Conservation (phyloP, 2,113 vertebrate species). For the Laticauda colubrina region DNA sequence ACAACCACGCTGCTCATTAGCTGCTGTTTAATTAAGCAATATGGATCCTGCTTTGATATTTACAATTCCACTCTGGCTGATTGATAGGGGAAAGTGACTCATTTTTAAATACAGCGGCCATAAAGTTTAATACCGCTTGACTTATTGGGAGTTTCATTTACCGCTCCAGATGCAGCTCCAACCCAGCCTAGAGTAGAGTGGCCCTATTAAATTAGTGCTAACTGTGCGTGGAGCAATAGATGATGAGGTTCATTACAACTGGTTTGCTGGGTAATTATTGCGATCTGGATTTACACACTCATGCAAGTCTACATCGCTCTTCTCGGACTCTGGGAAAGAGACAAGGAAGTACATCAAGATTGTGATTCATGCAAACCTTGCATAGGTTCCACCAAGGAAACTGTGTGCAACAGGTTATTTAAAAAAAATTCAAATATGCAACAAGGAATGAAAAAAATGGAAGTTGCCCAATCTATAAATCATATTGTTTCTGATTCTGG, state of each 20-base stretch:
- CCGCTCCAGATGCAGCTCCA: constrained; percentile 40
- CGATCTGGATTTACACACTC: constrained; percentile 39
- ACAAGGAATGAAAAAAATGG: not conserved
- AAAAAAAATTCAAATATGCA: not conserved
- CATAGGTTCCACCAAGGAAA: not conserved
- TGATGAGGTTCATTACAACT: constrained; percentile 53
- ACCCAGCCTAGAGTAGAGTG: constrained; percentile 27
- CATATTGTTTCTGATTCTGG: not conserved
- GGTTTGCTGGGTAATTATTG: constrained; percentile 55
- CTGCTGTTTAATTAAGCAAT: constrained; percentile 68
- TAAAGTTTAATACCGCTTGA: constrained; percentile 70
- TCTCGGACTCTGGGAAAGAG: constrained; percentile 2
- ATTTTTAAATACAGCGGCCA: constrained; percentile 44
- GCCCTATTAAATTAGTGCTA: constrained; percentile 65
- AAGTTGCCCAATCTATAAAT: not conserved
- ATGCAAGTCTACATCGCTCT: not conserved
- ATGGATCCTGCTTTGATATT: constrained; percentile 68
- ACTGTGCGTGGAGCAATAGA: constrained; percentile 45
- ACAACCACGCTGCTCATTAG: constrained; percentile 65
- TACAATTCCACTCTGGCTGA: constrained; percentile 62
- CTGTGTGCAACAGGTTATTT: not conserved
- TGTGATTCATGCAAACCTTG: accelerated
- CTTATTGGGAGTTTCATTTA: constrained; percentile 55
- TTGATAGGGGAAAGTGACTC: constrained; percentile 53
- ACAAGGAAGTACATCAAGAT: accelerated